phyloP scores from a whole-genome alignment of 2,797 vertebrate genomes.

The Cirrhinus mrigala region DNA sequence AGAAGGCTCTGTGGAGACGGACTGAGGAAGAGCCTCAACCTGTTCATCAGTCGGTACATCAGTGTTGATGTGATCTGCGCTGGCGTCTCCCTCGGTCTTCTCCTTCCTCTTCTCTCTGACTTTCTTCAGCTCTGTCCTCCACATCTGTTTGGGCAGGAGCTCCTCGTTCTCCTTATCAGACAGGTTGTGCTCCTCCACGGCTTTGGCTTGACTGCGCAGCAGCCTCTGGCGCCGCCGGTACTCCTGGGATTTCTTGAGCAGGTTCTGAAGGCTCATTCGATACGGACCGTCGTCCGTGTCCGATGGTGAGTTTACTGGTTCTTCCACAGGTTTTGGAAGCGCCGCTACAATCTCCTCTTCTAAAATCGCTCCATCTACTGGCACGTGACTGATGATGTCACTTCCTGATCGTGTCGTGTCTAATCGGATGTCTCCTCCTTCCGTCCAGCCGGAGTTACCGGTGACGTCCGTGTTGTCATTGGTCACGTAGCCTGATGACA shows the following conservation, averaged over 20 bases:
- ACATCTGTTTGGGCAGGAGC: constrained; percentile 52
- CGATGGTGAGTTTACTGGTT: neutral
- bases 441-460: constrained; percentile 44
- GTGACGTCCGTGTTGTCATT: constrained; percentile 61
- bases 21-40: constrained; percentile 17
- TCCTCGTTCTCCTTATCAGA: constrained; percentile 92
- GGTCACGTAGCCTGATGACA: constrained; percentile 73
- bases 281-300: constrained; percentile 74
- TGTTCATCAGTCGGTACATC: too few relatives aligned
- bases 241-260: constrained; percentile 93
- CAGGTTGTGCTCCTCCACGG: constrained; percentile 71
- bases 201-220: constrained; percentile 75
- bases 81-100: constrained; percentile 15
- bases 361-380: constrained; percentile 73
- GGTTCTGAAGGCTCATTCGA: constrained; percentile 86
- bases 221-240: constrained; percentile 79
- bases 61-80: constrained; percentile 28
- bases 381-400: constrained; percentile 76
- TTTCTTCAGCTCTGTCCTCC: constrained; percentile 61
- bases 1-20: constrained; percentile 26
- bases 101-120: constrained; percentile 61
- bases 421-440: constrained; percentile 60
- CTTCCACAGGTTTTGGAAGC: constrained; percentile 41
- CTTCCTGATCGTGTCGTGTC: constrained; percentile 65
- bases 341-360: constrained; percentile 63